Evolutionary conservation across 2,113 vertebrate species (phyloP), one percentile per base, ranked within the genome.

Genomic region (Aegotheles bennettii): DNA sequence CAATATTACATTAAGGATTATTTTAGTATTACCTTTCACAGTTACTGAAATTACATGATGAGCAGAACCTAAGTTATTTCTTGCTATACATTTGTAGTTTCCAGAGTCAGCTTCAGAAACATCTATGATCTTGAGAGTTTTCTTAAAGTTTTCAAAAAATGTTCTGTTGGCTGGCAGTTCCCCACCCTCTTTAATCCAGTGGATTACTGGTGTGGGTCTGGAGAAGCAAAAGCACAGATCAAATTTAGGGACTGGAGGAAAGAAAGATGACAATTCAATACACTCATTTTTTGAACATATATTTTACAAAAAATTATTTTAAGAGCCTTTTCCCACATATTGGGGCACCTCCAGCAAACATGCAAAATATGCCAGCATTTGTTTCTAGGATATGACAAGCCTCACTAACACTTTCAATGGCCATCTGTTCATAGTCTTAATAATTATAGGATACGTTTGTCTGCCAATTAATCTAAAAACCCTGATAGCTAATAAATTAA

Each of bases 51-150:
- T 99, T 84, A 97, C 98, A 87, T 99, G 99, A 91, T 99, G 98
- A 89, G 95, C 96, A 3, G 96, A 97, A 97, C 99, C 99, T 25
- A 98, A 87, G 5, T 11, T 19, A 96, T 99, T 99, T 95, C 94
- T 98, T 69, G 99, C 99, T 56, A 97, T 97, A 90, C 99, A 99
- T 89, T 98, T 99, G 96, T 99, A 99, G 59, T 98, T 98, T 50
- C 99, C 99, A 16, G 98, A 98, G 61, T 99, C 99, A 7, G 98
- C 98, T 94, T 99, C 99, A 3, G 99, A 99, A 94, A 99, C 98
- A 36, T 98, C 98, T 87, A 87, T 81, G 31, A 99, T 99, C 77
- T 98, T 98, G 40, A 99, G 98, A 9, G 98, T 99, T 98, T 99
- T 99, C 92, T 98, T 98, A 96, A 99, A 99, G 96, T 99, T 99